Base-by-base conservation (phyloP, 2,888 invertebrate genomes). In the Tachina lurida region DNA sequence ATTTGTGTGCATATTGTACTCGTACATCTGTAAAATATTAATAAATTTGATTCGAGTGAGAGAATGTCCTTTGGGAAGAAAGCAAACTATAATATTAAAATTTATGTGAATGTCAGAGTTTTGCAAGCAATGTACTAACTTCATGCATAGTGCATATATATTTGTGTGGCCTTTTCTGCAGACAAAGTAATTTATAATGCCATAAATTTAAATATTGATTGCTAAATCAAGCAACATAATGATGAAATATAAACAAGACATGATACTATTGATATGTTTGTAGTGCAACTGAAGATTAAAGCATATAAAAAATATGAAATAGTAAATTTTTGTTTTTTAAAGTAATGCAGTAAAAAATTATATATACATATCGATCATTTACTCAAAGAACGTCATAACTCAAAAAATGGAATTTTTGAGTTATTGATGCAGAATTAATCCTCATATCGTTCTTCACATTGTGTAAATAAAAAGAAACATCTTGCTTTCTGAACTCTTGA, bases 171-270 rank as follows among this genome's bases (percentile, higher is more conserved):
- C 3, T 43, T 17, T 73, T 56, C 9, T 77, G 67, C 60, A 81
- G 67, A 68, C 22, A 60, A 71, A 62, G 41, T 81, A 80, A 76
- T 77, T 84, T 84, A 76, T 76, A 84, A 84, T 84, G 80, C 71
- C 76, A 84, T 81, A 80, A 76, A 84, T 81, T 80, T 76, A 73
- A 76, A 63, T 80, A 84, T 74, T 74, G 74, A 70, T 79, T 71
- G 63, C 22, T 43, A 67, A 71, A 43, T 49, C 60, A 56, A 56
- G 47, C 22, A 65, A 62, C 8, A 43, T 22, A 74, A 52, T 52
- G 52, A 74, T 10, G 43, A 52, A 63, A 63, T 74, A 10, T 22
- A 65, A 65, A 75, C 22, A 49, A 45, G 43, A 22, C 10, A n/a
- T 67, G 67, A 2, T n/a, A 31, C 13, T 31, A 19, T 49, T 2